Evolutionary conservation across 2,113 vertebrate genomes (phyloP).

Genomic region (Bufo bufo): DNA sequence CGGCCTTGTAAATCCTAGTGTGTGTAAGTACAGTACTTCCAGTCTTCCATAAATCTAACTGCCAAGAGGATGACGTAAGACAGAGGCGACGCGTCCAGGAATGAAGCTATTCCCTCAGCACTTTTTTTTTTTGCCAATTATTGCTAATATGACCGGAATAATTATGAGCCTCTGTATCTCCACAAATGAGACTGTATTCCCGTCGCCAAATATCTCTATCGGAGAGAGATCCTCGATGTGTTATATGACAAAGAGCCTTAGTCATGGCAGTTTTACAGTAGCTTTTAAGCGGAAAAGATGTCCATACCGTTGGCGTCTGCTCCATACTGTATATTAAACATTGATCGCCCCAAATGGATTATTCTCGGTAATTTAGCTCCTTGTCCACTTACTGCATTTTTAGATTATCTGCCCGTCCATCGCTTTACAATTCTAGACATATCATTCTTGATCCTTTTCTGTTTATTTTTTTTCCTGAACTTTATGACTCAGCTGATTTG

Average conservation of each 20-base stretch:
- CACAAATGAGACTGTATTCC: neutral
- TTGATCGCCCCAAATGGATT: constrained; percentile 49
- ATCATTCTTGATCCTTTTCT: neutral
- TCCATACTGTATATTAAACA: constrained; percentile 52
- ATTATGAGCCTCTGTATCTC: constrained; percentile 22
- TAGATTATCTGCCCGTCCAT: constrained; percentile 21
- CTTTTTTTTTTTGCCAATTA: constrained; percentile 41
- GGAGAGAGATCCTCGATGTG: constrained; percentile 42
- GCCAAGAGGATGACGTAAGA: neutral
- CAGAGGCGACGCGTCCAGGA: neutral
- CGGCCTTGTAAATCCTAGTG: neutral
- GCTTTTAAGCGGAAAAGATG: constrained; percentile 52
- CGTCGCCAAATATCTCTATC: constrained; percentile 37
- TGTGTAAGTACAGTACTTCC: neutral
- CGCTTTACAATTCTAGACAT: neutral
- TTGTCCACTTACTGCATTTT: constrained; percentile 45
- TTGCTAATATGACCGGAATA: constrained; percentile 43
- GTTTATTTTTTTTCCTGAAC: neutral
- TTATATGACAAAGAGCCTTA: constrained; percentile 48
- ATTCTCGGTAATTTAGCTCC: constrained; percentile 34
- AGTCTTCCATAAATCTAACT: neutral
- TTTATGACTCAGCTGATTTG: constrained; percentile 31
- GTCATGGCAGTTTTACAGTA: constrained; percentile 55
- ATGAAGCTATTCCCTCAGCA: constrained; percentile 28
- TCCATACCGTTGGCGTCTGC: constrained; percentile 24